Conservation (phyloP, 2,888 invertebrate species). For the Nomada goodeniana region DNA sequence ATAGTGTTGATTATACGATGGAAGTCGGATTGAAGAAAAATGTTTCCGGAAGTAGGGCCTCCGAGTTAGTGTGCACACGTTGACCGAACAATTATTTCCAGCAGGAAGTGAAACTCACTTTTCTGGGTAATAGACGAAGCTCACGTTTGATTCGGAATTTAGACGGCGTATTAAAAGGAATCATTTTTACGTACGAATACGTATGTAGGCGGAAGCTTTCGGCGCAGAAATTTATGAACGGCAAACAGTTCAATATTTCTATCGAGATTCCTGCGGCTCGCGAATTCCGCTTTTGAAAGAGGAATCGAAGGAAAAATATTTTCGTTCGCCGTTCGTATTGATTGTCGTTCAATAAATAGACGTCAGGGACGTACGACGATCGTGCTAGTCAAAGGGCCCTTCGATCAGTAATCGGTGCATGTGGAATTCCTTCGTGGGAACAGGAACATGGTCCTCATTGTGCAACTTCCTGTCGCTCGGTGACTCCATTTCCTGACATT, state of each 20-base stretch:
- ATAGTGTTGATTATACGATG: no score
- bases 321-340: neutral
- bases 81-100: slow-evolving; percentile 24
- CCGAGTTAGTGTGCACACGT: neutral
- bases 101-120: neutral
- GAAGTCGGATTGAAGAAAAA: neutral
- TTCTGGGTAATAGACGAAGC: neutral
- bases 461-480: slow-evolving; percentile 58
- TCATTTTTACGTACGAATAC: neutral
- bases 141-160: neutral
- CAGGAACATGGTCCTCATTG: slow-evolving; percentile 55
- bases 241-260: neutral
- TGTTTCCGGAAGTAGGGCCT: neutral
- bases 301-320: neutral
- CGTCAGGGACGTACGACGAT: neutral
- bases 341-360: neutral
- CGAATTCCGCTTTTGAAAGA: neutral
- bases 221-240: neutral
- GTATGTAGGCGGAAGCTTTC: neutral
- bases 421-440: slow-evolving; percentile 54
- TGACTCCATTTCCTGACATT: slow-evolving; percentile 63
- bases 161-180: neutral
- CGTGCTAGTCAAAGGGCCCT: slow-evolving; percentile 19
- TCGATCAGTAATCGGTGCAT: slow-evolving; percentile 18
- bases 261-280: neutral